Conservation (phyloP, 2,888 invertebrate species). For the Sepioteuthis lessoniana region DNA sequence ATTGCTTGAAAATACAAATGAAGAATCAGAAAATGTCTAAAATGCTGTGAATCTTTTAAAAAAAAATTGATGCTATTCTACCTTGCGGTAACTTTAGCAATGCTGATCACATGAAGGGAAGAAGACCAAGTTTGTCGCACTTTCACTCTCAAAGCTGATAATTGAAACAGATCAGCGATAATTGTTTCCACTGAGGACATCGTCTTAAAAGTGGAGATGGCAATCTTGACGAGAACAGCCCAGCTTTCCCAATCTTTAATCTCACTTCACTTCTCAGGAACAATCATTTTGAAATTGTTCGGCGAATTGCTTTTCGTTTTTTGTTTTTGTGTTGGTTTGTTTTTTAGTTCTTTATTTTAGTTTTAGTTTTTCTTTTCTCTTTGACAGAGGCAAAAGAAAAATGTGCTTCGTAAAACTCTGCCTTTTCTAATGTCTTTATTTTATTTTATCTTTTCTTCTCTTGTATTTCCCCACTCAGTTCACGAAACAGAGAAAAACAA, state of each 20-base stretch:
- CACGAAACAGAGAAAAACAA: background rate
- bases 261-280: background rate
- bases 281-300: background rate
- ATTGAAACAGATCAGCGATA: background rate
- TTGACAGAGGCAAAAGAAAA: background rate
- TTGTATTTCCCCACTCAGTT: background rate
- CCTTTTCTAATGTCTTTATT: background rate
- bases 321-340: background rate
- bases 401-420: background rate
- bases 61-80: background rate
- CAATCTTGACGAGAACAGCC: background rate
- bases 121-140: no score
- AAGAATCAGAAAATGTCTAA: background rate
- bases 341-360: no score
- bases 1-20: background rate
- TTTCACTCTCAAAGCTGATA: background rate
- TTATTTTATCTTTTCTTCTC: background rate
- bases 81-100: background rate
- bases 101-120: background rate
- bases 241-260: conserved; percentile 33
- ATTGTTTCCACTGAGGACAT: background rate
- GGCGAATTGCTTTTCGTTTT: background rate
- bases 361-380: background rate
- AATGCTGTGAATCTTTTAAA: background rate
- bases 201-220: background rate